A percentile compares a stretch with the other conserved stretches of the same genome.
Evolutionary conservation across 2,113 vertebrate species (phyloP).

Genomic region (Speoplatyrhinus poulsoni): DNA sequence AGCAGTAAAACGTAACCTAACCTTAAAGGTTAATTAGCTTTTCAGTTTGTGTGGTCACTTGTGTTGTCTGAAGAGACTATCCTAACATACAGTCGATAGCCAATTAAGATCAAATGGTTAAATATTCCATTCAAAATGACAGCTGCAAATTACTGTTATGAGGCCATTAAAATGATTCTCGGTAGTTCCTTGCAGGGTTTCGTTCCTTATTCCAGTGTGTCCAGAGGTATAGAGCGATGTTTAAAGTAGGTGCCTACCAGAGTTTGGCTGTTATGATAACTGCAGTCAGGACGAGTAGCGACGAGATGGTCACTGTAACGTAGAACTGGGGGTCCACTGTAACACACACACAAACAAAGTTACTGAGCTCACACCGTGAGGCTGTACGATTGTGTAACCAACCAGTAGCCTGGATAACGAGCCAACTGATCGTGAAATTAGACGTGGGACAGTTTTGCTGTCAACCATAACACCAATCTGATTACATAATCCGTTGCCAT

Average conservation of each 20-base stretch:
- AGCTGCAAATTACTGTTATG: too few species aligned
- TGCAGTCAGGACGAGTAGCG: constrained; percentile 77
- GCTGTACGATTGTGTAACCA: constrained; percentile 38
- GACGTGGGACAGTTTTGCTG: constrained; percentile 38
- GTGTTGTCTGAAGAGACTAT: too few species aligned
- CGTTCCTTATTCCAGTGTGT: too few species aligned
- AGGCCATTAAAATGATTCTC: too few species aligned
- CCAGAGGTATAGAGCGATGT: constrained; percentile 6
- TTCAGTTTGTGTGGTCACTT: too few species aligned
- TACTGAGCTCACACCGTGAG: constrained; percentile 37
- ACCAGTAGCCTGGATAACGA: constrained; percentile 27
- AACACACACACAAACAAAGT: constrained; percentile 52
- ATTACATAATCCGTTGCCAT: constrained; percentile 34
- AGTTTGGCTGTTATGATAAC: constrained; percentile 80
- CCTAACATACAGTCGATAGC: too few species aligned
- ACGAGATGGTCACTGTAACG: constrained; percentile 82
- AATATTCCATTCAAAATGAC: too few species aligned
- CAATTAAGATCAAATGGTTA: too few species aligned
- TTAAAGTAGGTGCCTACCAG: constrained; percentile 70
- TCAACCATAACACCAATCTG: constrained; percentile 29
- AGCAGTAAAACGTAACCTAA: too few species aligned
- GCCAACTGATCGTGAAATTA: constrained; percentile 49
- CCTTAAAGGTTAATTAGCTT: too few species aligned
- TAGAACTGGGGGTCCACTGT: constrained; percentile 85
- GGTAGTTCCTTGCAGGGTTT: too few species aligned